Evolutionary conservation across 2,888 invertebrate species (phyloP).

Genomic region (Tenthredo distinguenda): DNA sequence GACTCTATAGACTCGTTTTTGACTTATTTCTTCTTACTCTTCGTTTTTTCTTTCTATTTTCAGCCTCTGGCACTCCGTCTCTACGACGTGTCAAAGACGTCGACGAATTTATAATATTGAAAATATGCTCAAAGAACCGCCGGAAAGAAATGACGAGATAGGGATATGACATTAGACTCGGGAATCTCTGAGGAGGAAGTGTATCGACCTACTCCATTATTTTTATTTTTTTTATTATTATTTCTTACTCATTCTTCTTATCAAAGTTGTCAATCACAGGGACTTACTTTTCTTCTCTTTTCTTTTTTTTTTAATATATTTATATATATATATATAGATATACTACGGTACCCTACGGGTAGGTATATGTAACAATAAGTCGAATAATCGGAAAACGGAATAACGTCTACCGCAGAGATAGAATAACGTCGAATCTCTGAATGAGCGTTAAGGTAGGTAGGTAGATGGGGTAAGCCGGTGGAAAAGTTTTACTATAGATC

Average conservation of each 20-base stretch:
- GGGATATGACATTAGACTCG: background rate
- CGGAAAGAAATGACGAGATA: background rate
- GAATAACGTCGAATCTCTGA: background rate
- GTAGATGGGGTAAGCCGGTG: background rate
- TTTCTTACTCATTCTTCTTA: background rate
- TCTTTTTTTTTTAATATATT: too few species aligned
- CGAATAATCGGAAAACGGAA: background rate
- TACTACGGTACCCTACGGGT: background rate
- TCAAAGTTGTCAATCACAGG: background rate
- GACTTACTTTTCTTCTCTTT: background rate
- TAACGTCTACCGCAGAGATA: background rate
- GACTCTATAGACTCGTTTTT: too few species aligned
- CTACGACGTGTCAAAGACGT: background rate
- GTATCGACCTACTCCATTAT: background rate
- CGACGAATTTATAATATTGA: background rate
- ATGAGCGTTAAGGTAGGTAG: background rate
- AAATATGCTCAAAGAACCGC: background rate
- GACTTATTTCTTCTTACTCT: too few species aligned
- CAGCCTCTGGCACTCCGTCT: background rate
- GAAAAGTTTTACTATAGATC: background rate
- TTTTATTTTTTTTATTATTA: too few species aligned
- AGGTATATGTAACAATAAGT: background rate
- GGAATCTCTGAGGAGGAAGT: background rate
- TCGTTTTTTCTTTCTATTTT: background rate
- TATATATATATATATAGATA: background rate